phyloP scores from a whole-genome alignment of 2,113 vertebrate genomes.

The Scalopus aquaticus region DNA sequence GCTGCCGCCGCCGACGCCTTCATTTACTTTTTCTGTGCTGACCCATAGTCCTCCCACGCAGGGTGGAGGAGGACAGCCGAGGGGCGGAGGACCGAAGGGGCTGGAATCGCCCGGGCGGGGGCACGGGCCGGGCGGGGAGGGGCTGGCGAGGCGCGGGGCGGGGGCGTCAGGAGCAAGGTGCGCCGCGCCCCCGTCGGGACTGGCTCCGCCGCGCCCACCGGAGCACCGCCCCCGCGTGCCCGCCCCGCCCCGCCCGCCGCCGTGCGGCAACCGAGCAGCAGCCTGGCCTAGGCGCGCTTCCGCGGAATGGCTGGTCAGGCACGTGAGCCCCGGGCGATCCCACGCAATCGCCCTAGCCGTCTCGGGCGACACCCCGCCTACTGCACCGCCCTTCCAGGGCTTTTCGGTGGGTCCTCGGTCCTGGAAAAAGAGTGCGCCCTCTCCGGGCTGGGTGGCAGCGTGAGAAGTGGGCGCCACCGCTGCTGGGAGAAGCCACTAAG shows the following conservation, averaged over 20 bases:
- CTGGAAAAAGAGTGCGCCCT: neutral
- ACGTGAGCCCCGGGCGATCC: neutral
- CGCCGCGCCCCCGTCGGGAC: conserved; percentile 23
- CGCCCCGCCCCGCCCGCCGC: neutral
- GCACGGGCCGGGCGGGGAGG: neutral
- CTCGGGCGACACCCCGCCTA: too few relatives aligned
- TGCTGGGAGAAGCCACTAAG: neutral
- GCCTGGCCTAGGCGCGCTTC: neutral
- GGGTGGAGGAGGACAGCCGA: conserved; percentile 35
- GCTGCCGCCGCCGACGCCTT: conserved; percentile 40
- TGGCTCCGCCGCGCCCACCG: neutral
- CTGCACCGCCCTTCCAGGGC: neutral
- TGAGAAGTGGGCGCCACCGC: neutral
- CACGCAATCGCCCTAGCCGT: too few relatives aligned
- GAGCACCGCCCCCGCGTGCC: neutral
- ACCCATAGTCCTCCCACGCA: conserved; percentile 72
- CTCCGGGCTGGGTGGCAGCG: neutral
- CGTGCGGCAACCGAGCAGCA: neutral
- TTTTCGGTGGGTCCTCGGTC: rapidly evolving
- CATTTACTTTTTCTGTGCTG: conserved; percentile 67
- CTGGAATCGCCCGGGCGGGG: conserved; percentile 28
- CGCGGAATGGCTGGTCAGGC: rapidly evolving
- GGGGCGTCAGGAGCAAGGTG: conserved; percentile 56
- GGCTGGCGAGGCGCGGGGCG: neutral
- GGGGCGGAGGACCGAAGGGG: neutral